Conservation (phyloP, 1,140 invertebrate genomes). For the Trialeurodes vaporariorum region DNA sequence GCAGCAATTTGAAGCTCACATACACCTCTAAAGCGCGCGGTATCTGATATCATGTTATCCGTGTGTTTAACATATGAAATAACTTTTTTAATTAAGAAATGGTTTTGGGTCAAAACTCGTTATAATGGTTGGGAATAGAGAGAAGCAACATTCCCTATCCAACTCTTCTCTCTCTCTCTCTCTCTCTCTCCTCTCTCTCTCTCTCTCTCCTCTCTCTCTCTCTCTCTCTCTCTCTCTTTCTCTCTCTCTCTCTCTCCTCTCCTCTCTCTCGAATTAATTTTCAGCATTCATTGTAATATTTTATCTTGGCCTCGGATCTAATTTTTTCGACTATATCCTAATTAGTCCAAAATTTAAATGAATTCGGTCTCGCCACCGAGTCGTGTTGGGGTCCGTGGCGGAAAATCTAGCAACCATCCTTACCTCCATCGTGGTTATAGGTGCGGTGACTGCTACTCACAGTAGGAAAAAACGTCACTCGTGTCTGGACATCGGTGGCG, state of each 20-base stretch:
- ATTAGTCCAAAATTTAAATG: slow-evolving; percentile 1
- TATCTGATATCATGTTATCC: not conserved
- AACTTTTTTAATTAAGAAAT: slow-evolving; percentile 1
- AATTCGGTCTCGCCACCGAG: no score
- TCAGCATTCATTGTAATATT: not conserved
- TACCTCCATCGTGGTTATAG: no score
- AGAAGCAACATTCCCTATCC: no score
- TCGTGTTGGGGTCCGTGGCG: no score
- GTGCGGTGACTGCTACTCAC: no score
- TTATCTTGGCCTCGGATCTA: not conserved
- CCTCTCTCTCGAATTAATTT: not conserved
- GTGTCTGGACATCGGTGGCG: no score
- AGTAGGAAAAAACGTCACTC: no score
- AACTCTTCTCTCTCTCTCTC: not conserved
- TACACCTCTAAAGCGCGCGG: not conserved
- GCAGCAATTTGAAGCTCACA: no score
- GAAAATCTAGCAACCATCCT: no score
- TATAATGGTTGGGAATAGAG: not conserved
- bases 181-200: not conserved
- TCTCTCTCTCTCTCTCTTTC: not conserved
- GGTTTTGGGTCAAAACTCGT: not conserved
- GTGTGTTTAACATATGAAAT: not conserved
- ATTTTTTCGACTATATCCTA: not conserved
- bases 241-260: not conserved
- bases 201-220: not conserved